Evolutionary conservation across 1,140 invertebrate species (phyloP).

Genomic region (Drosophila ogumai): DNA sequence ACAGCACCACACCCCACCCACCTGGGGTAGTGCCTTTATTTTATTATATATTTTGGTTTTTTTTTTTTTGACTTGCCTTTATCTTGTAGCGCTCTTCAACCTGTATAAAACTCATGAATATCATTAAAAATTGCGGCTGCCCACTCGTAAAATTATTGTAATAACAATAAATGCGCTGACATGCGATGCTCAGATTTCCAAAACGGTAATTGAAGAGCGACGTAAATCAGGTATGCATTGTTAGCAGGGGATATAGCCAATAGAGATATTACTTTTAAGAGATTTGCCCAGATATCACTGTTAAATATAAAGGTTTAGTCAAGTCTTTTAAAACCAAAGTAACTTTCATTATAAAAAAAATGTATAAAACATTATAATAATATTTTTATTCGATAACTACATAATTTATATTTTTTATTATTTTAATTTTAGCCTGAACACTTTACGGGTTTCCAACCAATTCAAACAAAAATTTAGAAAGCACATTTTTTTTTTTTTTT

Average conservation of each 20-base stretch:
- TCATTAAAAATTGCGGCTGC: constrained; percentile 57
- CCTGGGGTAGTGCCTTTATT: constrained; percentile 32
- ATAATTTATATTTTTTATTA: too few species aligned
- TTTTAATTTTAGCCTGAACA: too few species aligned
- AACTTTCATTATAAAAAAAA: too few species aligned
- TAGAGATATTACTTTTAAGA: constrained; percentile 4
- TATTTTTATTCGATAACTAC: too few species aligned
- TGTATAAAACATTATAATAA: too few species aligned
- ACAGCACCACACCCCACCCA: constrained; percentile 33
- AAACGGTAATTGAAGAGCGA: constrained; percentile 20
- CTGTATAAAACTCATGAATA: constrained; percentile 75
- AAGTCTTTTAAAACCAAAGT: not conserved
- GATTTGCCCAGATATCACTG: not conserved
- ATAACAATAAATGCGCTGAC: constrained; percentile 51
- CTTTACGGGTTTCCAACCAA: too few species aligned
- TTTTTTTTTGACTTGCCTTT: constrained; percentile 48
- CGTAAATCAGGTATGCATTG: constrained; percentile 22
- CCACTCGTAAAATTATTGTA: constrained; percentile 50
- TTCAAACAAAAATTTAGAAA: too few species aligned
- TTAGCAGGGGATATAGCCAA: not conserved
- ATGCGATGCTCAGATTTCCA: constrained; percentile 23
- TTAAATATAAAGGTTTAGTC: not conserved
- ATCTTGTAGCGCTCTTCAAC: constrained; percentile 50
- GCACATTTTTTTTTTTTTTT: too few species aligned
- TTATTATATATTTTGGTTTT: constrained; percentile 40